Evolutionary conservation across 2,888 invertebrate species (phyloP).

Genomic region (Cactoblastis cactorum): DNA sequence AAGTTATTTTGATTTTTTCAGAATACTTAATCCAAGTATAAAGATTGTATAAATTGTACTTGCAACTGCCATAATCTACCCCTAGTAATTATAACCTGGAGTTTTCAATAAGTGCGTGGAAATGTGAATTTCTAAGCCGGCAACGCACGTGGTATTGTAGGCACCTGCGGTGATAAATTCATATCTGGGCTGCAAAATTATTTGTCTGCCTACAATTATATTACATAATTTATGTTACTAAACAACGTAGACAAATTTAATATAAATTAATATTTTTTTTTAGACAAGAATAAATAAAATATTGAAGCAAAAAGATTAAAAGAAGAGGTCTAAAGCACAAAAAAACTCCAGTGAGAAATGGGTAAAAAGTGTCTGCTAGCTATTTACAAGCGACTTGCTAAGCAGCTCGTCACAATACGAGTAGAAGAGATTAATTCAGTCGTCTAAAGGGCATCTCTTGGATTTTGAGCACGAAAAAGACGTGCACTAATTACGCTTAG

Average conservation of each 20-base stretch:
- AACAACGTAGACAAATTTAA: not conserved
- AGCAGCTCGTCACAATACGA: constrained; percentile 6
- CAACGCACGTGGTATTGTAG: too few relatives aligned
- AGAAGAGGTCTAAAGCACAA: not conserved
- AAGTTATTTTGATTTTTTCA: too few relatives aligned
- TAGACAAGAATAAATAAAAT: not conserved
- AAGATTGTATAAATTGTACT: too few relatives aligned
- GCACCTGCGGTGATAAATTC: too few relatives aligned
- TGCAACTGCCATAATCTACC: too few relatives aligned
- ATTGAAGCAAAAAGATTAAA: not conserved
- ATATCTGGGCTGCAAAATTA: too few relatives aligned
- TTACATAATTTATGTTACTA: not conserved
- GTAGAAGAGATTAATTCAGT: constrained; percentile 9
- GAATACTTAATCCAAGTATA: too few relatives aligned
- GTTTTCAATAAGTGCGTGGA: too few relatives aligned
- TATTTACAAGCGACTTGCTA: constrained; percentile 11
- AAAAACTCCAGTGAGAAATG: constrained; percentile 2
- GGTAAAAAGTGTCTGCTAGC: constrained; percentile 7
- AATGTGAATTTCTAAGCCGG: too few relatives aligned
- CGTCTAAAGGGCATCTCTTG: constrained; percentile 5
- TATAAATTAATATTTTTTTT: not conserved
- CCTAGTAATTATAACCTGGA: too few relatives aligned
- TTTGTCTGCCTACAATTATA: too few relatives aligned
- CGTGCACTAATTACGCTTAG: constrained; percentile 28
- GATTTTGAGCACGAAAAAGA: constrained; percentile 15